Percentiles rank a stretch among this genome's conserved stretches.
phyloP scores from a whole-genome alignment of 2,113 vertebrate genomes.

The Procavia capensis region DNA sequence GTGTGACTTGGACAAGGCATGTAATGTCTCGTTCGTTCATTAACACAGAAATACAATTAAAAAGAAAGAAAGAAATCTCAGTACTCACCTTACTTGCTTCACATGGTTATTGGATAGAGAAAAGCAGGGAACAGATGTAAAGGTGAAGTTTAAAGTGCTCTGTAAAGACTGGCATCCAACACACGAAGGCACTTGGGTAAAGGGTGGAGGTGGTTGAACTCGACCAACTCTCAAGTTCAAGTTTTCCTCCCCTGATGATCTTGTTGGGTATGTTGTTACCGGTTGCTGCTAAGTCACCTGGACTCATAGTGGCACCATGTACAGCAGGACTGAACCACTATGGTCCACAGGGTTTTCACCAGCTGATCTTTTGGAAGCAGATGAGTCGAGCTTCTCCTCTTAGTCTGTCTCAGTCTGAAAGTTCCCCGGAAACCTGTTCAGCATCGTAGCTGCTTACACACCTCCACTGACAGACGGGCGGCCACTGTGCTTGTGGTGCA shows the following conservation, averaged over 20 bases:
- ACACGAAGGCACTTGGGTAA: not conserved
- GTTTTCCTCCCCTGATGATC: not conserved
- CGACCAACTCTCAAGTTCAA: not conserved
- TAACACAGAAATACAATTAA: not conserved
- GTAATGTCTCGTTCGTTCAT: not conserved
- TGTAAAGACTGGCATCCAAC: not conserved
- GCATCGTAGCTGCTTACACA: not conserved
- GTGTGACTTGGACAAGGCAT: not conserved
- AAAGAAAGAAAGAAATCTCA: not conserved
- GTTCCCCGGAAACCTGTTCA: not conserved
- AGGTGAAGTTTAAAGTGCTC: not conserved
- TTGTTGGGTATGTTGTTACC: not conserved
- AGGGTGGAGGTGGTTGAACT: accelerated
- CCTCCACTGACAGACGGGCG: not conserved
- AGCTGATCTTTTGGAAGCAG: not conserved
- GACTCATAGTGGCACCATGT: not conserved
- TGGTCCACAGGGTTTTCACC: not conserved
- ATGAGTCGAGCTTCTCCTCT: not conserved
- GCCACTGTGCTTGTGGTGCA: not conserved
- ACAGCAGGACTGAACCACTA: not conserved
- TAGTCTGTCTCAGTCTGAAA: not conserved
- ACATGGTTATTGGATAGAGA: not conserved
- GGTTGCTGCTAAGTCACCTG: not conserved
- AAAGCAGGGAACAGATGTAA: not conserved
- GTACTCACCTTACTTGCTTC: not conserved